Evolutionary conservation across 2,113 vertebrate genomes (phyloP), one percentile per base, ranked within the genome.

Genomic region (Talpa occidentalis): DNA sequence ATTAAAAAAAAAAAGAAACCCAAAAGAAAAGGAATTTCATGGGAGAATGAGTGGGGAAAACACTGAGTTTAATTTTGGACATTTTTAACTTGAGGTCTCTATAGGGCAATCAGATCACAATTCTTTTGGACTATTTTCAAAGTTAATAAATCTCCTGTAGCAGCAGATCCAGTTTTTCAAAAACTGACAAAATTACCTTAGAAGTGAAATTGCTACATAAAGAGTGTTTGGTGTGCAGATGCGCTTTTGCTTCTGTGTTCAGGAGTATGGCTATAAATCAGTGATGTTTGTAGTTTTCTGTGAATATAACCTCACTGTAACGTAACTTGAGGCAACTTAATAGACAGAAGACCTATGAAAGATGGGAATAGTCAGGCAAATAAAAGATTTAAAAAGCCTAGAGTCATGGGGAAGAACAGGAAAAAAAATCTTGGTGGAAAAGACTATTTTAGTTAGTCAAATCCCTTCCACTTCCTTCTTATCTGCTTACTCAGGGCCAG

Each of bases 71-170:
- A 60, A 74, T 54, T 95, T 59, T 64, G 60, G n/a, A 82, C 17
- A 60, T 67, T 87, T 81, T 96, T 82, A 83, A 16, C 8, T 32
- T 81, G 24, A 94, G 26, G 1, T 9, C 21, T 69, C 26, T 70
- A 35, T n/a, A 40, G 16, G 30, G 66, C 14, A 62, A 35, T 62
- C 77, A 66, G 44, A 73, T 64, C 52, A 83, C 26, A 47, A n/a
- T 80, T 80, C 4, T 89, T 92, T 59, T 21, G 14, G 35, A 95
- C 37, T 74, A 44, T 78, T 94, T 96, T 79, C 64, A 92, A 91
- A 88, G 35, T 5, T 82, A 88, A 77, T 69, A 69, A 67, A 88
- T 3, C 1, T 56, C 49, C 19, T 40, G 7, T 69, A 21, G 22
- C 5, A 44, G 4, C 37, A 2, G 12, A 82, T 49, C 14, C 2